Base-by-base conservation (phyloP, 2,888 invertebrate genomes). In the Acholoe squamosa region DNA sequence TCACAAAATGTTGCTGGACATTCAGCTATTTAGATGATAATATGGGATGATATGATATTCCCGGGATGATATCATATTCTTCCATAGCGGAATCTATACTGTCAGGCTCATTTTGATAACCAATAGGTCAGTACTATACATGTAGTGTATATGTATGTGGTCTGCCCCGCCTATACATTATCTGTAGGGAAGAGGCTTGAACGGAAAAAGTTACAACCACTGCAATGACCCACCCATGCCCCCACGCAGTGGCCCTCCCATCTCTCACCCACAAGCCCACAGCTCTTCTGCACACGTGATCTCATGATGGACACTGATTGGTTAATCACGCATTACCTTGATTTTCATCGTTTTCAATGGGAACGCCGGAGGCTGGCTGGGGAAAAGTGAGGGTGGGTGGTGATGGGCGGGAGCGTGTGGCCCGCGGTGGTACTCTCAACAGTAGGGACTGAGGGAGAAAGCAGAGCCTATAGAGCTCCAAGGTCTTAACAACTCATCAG, bases 301-400 rank as follows among this genome's bases (percentile, higher is more conserved):
- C 43, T 80, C 43, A 80, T 80, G 80, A 80, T 80, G 80, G 22
- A 12, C 43, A 25, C 80, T 80, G 80, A 80, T 80, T 80, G 80
- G 80, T 33, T 80, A 80, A 80, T 80, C 80, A 80, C 43, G n/a
- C 43, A 43, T 80, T 80, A 80, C 80, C 80, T 80, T 80, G 80
- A 80, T 80, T 80, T 80, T 25, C 80, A 80, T 80, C 80, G 80
- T 43, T 80, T 25, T 80, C 80, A 80, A 80, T 80, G 80, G n/a
- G 80, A 43, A 5, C 0, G 80, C 80, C 80, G 14, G 80, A 43
- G 80, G 80, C 76, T 31, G 76, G 25, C 1, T 61, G 61, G 25
- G 14, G 61, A 3, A 19, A 19, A 14, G 25, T 22, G 61, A 25
- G 25, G 61, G 61, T 61, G 61, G 22, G 61, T 22, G 61, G 61